phyloP scores from a whole-genome alignment of 2,888 invertebrate species.

The Ramazzottius varieornatus region DNA sequence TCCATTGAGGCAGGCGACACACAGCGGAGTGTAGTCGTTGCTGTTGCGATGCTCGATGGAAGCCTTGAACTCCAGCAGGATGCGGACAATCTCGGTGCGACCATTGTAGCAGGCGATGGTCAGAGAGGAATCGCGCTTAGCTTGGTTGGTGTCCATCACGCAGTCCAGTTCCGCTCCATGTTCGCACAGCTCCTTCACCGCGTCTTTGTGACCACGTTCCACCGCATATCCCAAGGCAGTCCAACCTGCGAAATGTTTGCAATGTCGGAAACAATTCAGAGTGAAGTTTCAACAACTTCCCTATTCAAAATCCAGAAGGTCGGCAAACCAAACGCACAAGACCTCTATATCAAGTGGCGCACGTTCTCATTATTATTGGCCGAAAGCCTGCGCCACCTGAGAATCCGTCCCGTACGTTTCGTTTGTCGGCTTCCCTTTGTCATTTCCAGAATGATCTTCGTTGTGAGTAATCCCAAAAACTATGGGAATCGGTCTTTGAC shows the following conservation, averaged over 20 bases:
- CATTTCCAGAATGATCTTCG: too few species aligned
- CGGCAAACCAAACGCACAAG: background rate
- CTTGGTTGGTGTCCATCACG: constrained; percentile 84
- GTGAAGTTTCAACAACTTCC: background rate
- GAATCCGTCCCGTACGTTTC: too few species aligned
- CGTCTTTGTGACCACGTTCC: constrained; percentile 1
- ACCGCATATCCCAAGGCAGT: background rate
- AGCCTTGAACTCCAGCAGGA: constrained; percentile 70
- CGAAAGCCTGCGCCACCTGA: too few species aligned
- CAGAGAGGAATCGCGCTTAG: constrained; percentile 53
- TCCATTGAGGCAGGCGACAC: constrained; percentile 72
- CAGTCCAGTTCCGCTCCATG: constrained; percentile 51
- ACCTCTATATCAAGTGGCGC: background rate
- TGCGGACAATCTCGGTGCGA: constrained; percentile 62
- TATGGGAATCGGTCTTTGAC: too few species aligned
- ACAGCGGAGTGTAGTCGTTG: constrained; percentile 94
- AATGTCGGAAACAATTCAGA: background rate
- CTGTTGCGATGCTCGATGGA: constrained; percentile 90
- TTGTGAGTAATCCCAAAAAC: too few species aligned
- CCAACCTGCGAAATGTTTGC: too few species aligned
- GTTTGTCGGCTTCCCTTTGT: too few species aligned
- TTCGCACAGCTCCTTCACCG: constrained; percentile 3
- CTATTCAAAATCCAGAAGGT: background rate
- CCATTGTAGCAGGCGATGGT: constrained; percentile 78
- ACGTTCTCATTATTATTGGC: too few species aligned